Evolutionary conservation across 2,888 invertebrate species (phyloP).

Genomic region (Scaptomyza tumidula): DNA sequence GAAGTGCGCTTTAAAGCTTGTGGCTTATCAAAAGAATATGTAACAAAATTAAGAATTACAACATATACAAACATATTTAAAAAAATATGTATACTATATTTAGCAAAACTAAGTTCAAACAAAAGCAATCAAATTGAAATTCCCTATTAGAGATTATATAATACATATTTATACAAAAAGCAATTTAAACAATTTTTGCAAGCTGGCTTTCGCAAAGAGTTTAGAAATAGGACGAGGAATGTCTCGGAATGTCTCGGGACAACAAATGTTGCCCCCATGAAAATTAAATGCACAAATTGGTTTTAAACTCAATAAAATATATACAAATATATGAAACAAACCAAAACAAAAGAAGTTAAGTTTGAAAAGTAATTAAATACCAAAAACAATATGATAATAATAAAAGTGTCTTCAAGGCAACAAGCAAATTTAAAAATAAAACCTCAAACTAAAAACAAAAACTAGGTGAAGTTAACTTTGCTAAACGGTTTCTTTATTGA

Average conservation of each 20-base stretch:
- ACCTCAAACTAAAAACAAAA: constrained; percentile 21
- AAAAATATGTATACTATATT: constrained; percentile 34
- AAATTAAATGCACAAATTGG: constrained; percentile 74
- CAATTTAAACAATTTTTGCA: constrained; percentile 63
- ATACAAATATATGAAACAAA: constrained; percentile 4
- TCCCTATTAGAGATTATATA: constrained; percentile 45
- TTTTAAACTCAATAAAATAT: constrained; percentile 59
- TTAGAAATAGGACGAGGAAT: constrained; percentile 30
- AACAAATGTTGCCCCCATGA: constrained; percentile 28
- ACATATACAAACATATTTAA: constrained; percentile 8
- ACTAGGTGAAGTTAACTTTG: constrained; percentile 3
- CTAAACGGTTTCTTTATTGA: constrained; percentile 29
- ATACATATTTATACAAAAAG: constrained; percentile 35
- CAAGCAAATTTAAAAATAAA: constrained; percentile 29
- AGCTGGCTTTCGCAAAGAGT: constrained; percentile 67
- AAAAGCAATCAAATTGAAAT: constrained; percentile 71
- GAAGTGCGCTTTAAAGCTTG: constrained; percentile 77
- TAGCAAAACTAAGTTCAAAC: constrained; percentile 64
- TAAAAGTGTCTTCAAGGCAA: constrained; percentile 69
- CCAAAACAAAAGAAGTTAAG: constrained; percentile 49
- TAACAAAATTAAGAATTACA: constrained; percentile 22
- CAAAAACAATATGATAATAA: constrained; percentile 42
- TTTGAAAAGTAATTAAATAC: constrained; percentile 54
- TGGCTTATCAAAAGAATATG: constrained; percentile 59
- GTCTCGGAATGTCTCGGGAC: constrained; percentile 27